Evolutionary conservation across 1,140 invertebrate species (phyloP).

Genomic region (Orchesella cincta): DNA sequence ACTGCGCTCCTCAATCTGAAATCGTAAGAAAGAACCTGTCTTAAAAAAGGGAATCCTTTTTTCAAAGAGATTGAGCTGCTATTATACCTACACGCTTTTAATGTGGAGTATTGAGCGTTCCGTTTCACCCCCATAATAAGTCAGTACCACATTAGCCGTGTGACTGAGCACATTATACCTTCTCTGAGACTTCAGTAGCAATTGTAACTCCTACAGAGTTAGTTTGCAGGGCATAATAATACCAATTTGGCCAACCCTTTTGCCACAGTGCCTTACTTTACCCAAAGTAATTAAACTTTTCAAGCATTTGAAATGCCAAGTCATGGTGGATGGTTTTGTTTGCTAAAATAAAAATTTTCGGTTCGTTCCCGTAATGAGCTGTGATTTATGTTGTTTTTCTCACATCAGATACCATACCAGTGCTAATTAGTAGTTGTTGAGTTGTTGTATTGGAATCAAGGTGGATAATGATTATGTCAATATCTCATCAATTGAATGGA

Average conservation of each 20-base stretch:
- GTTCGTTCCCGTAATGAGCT: too few species aligned
- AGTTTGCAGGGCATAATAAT: neutral
- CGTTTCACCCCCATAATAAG: conserved; percentile 21
- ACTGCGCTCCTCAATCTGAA: too few species aligned
- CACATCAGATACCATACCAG: too few species aligned
- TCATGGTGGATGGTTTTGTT: neutral
- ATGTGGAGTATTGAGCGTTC: conserved; percentile 4
- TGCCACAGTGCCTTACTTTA: neutral
- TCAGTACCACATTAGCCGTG: conserved; percentile 24
- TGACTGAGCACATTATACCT: conserved; percentile 9
- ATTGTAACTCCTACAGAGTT: conserved; percentile 13
- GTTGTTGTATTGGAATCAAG: too few species aligned
- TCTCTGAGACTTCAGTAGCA: neutral
- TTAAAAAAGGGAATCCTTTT: too few species aligned
- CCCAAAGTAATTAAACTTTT: neutral
- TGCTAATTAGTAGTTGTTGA: too few species aligned
- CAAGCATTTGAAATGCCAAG: neutral
- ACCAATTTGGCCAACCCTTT: neutral
- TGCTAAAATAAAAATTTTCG: neutral
- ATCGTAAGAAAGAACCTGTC: neutral
- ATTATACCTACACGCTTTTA: neutral
- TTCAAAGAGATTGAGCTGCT: too few species aligned
- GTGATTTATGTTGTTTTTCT: too few species aligned
- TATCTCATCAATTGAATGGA: too few species aligned
- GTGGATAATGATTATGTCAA: too few species aligned